These are phyloP conservation scores for Atlantisia rogersi DNA, from an alignment of 2,113 vertebrate species.

Conservation along the genomic window DNA sequence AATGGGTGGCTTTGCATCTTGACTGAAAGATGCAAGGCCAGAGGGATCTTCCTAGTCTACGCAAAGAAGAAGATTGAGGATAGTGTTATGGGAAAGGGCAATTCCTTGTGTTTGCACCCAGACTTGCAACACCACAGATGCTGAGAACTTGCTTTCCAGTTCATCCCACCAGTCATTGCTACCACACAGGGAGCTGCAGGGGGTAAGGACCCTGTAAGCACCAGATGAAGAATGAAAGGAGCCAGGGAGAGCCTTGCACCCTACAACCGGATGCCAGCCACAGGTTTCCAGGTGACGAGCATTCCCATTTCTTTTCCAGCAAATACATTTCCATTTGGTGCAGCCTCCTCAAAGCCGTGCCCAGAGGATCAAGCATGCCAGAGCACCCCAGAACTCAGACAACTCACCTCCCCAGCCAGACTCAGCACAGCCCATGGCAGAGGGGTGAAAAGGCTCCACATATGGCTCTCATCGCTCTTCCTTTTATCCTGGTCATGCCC, in stretches of 20 bases:
- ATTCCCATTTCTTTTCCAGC: not conserved
- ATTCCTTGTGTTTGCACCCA: not conserved
- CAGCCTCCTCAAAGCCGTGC: not conserved
- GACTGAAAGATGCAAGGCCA: not conserved
- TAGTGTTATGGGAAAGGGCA: not conserved
- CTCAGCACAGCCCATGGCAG: not conserved
- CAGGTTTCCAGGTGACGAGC: not conserved
- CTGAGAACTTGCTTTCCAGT: not conserved
- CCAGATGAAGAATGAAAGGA: not conserved
- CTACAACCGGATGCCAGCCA: not conserved
- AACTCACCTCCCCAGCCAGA: not conserved
- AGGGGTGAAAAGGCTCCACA: slow-evolving; percentile 20
- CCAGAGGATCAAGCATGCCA: not conserved
- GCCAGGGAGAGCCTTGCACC: not conserved
- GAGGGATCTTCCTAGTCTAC: not conserved
- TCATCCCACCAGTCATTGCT: not conserved
- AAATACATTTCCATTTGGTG: not conserved
- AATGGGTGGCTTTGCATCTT: not conserved
- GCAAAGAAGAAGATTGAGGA: not conserved
- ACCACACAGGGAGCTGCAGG: not conserved
- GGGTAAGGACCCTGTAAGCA: not conserved
- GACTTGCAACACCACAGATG: not conserved
- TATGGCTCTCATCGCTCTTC: slow-evolving; percentile 33
- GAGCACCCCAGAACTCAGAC: not conserved
- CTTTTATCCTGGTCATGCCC: slow-evolving; percentile 19